Evolutionary conservation across 2,113 vertebrate genomes (phyloP).

Genomic region (Oenanthe melanoleuca): DNA sequence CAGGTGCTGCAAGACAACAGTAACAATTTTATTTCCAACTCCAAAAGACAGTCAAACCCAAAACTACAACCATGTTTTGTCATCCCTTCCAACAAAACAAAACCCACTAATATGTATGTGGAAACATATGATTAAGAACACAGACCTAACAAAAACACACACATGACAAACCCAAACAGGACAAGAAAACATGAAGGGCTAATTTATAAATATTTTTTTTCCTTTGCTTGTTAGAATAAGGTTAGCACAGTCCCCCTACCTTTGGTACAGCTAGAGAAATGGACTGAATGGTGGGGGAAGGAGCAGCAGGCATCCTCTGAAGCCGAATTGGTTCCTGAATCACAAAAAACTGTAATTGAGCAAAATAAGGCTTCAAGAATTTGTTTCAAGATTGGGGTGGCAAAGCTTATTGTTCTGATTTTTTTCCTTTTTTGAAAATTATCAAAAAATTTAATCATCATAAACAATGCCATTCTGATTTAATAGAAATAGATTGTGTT

Average conservation of each 20-base stretch:
- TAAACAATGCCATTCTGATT: neutral
- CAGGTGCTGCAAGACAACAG: neutral
- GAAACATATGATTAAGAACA: neutral
- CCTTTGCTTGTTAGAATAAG: slow-evolving; percentile 23
- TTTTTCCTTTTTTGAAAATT: neutral
- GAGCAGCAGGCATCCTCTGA: slow-evolving; percentile 75
- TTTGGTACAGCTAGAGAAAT: slow-evolving; percentile 85
- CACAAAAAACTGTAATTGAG: slow-evolving; percentile 69
- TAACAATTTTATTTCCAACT: neutral
- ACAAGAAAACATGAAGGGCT: slow-evolving; percentile 19
- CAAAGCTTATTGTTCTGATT: slow-evolving; percentile 1
- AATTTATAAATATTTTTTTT: neutral
- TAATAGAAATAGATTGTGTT: neutral
- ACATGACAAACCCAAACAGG: slow-evolving; percentile 34
- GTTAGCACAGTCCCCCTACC: slow-evolving; percentile 77
- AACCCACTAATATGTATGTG: neutral
- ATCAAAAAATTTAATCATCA: neutral
- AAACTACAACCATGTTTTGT: neutral
- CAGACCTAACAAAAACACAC: slow-evolving; percentile 27
- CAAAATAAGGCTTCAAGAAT: slow-evolving; percentile 52
- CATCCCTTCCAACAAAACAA: neutral
- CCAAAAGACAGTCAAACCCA: neutral
- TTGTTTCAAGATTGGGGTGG: slow-evolving; percentile 20
- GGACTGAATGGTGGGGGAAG: slow-evolving; percentile 81
- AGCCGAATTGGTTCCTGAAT: slow-evolving; percentile 83